Base-by-base conservation (phyloP, 1,140 invertebrate genomes). In the Camponotus pennsylvanicus region DNA sequence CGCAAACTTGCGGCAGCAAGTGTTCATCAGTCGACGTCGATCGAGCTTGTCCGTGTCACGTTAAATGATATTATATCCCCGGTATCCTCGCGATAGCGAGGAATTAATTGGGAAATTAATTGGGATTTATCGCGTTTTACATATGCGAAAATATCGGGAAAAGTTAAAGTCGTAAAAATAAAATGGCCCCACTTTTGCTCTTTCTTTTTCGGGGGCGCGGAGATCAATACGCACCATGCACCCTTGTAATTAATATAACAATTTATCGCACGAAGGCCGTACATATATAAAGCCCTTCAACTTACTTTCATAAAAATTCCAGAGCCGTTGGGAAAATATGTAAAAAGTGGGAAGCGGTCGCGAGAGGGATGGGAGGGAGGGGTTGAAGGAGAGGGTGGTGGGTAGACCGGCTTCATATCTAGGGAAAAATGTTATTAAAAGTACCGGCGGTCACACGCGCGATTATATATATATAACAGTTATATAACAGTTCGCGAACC, bases 191-290 rank as follows among this genome's bases (percentile, higher is more conserved):
- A 27, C 27, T 27, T 27, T 27, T 27, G 27, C 27, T 64, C 63
- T 86, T 9, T 89, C 76, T 79, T 66, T 66, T 34, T 18, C 27
- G 6, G 34, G 37, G 18, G 42, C 32, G 79, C 1, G 15, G 49
- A 18, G 77, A 69, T 79, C 88, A 86, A 83, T 73, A 63, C 7
- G 92, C 92, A 92, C 92, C 92, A 63, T 13, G 92, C 92, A 92
- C 92, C 92, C 49, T 92, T 85, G 92, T 94, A 93, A 93, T 94
- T 93, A 94, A 93, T 91, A 91, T 89, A 91, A 94, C 92, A 92
- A 93, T 92, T 93, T 91, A 92, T 92, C 86, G 84, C 78, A 71
- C 70, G 34, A 52, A 52, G 15, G 66, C 45, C 80, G 77, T 70
- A 55, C 34, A 86, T 55, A 86, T 27, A 27, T 27, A 85, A 88